phyloP scores from a whole-genome alignment of 1,140 invertebrate species.

The Drosophila auraria region DNA sequence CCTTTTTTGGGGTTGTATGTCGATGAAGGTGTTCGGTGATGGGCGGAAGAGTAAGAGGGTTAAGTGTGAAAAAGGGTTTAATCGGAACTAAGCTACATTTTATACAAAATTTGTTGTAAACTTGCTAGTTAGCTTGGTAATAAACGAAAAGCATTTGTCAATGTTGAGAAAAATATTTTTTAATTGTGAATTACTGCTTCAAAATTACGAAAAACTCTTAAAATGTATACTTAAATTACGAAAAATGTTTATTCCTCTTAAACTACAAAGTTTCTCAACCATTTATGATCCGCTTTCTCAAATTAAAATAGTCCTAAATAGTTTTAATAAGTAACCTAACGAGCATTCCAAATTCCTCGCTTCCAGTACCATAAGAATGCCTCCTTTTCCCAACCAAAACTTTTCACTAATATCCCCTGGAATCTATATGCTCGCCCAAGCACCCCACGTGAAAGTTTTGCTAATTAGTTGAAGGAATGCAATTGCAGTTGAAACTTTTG shows the following conservation, averaged over 20 bases:
- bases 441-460: slow-evolving; percentile 22
- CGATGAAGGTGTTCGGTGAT: slow-evolving; percentile 1
- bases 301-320: not conserved
- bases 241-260: not conserved
- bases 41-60: not conserved
- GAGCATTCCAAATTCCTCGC: not conserved
- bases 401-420: slow-evolving; percentile 2
- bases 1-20: slow-evolving; percentile 3
- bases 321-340: not conserved
- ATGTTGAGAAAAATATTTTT: not conserved
- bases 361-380: not conserved
- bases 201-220: not conserved
- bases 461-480: slow-evolving; percentile 43
- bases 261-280: not conserved
- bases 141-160: not conserved
- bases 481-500: slow-evolving; percentile 39
- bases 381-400: not conserved
- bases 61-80: not conserved
- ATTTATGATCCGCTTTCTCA: not conserved
- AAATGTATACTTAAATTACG: not conserved
- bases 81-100: not conserved
- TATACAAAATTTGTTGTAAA: not conserved
- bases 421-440: slow-evolving; percentile 2
- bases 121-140: not conserved
- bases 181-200: too few relatives aligned